These are phyloP conservation scores for Rhopalosiphum nymphaeae DNA, from an alignment of 2,888 invertebrate species.

Conservation along the genomic window DNA sequence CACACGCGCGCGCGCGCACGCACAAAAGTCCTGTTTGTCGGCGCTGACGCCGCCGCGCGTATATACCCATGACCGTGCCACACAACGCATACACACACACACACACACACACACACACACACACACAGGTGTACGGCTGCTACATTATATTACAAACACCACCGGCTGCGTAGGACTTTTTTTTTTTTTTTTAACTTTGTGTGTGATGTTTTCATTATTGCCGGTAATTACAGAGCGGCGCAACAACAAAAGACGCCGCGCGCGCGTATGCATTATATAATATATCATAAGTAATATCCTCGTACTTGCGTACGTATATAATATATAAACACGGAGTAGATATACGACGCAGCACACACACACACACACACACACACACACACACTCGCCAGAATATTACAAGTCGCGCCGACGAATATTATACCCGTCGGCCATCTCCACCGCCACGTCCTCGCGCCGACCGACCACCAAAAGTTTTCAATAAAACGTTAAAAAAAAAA, in stretches of 20 bases:
- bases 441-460: background rate
- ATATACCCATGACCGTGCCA: constrained; percentile 23
- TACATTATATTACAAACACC: constrained; percentile 20
- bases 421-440: background rate
- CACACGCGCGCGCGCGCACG: background rate
- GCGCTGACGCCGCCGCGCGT: background rate
- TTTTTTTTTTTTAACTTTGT: constrained; percentile 32
- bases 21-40: constrained; percentile 46
- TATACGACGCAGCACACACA: background rate
- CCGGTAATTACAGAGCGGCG: constrained; percentile 63
- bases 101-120: background rate
- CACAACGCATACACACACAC: background rate
- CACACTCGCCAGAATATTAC: background rate
- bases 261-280: background rate
- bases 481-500: background rate
- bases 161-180: constrained; percentile 52
- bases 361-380: background rate
- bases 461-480: background rate
- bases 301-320: background rate
- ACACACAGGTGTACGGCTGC: background rate
- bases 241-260: constrained; percentile 60
- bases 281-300: constrained; percentile 22
- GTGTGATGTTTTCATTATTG: constrained; percentile 65
- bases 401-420: background rate
- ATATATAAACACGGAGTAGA: background rate